Conservation (phyloP, 2,888 invertebrate genomes). For the Zhuqinia jingwanae region DNA sequence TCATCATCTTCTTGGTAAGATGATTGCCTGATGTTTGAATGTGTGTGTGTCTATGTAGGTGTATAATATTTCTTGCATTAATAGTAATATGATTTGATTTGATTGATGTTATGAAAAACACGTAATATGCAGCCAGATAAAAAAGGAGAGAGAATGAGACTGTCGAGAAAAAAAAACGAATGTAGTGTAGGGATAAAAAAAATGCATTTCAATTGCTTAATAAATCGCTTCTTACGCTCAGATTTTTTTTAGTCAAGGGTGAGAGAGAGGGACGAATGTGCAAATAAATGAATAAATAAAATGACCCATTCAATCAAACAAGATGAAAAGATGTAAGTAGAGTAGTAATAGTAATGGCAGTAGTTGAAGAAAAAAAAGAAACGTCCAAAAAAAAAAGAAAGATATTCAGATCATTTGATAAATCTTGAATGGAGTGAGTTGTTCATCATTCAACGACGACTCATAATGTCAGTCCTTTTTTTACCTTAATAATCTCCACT, state of each 20-base stretch:
- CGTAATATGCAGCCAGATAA: neutral
- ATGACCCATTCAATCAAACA: constrained; percentile 25
- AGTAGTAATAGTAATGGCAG: neutral
- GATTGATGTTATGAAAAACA: constrained; percentile 36
- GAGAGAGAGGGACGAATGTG: constrained; percentile 25
- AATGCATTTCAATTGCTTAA: constrained; percentile 41
- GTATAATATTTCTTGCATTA: neutral
- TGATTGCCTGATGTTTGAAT: neutral
- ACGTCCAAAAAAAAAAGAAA: constrained; percentile 36
- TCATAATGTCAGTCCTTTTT: constrained; percentile 29
- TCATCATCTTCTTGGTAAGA: neutral
- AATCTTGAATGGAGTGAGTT: constrained; percentile 34
- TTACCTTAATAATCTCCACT: no score
- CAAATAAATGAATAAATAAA: constrained; percentile 45
- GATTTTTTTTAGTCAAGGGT: neutral
- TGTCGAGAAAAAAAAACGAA: constrained; percentile 35
- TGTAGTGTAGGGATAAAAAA: neutral
- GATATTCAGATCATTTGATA: constrained; percentile 44
- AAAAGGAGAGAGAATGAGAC: no score
- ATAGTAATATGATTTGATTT: neutral
- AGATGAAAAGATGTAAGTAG: neutral
- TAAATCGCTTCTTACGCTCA: neutral
- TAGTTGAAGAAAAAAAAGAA: no score
- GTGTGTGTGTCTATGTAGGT: constrained; percentile 16
- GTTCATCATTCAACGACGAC: constrained; percentile 44